Evolutionary conservation across 2,888 invertebrate species (phyloP), one percentile per base, ranked within the genome.

Genomic region (Pocota personata): DNA sequence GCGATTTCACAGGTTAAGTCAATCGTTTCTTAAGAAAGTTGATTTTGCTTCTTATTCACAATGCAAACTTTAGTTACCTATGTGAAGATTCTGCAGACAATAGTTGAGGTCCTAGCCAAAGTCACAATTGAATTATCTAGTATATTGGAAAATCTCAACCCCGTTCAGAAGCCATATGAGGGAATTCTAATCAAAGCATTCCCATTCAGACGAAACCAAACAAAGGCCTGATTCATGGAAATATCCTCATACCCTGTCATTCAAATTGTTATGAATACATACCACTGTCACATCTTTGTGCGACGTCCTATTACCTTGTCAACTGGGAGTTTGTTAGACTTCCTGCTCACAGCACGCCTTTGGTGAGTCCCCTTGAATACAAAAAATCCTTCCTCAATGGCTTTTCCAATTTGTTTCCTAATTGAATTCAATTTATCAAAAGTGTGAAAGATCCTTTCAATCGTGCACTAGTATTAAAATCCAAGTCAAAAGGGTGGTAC

Each of bases 341-440:
- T 75, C 62, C n/a, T 27, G 3, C 40, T 30, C 5, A 10, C 14
- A 2, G 2, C 24, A 21, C 27, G 3, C 43, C 5, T 27, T 14
- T 19, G 35, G 8, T 58, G 64, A 50, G 24, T 24, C 24, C 24
- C 4, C 4, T 24, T 60, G 58, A 60, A 77, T 62, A 48, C 37
- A 69, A 64, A 62, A 62, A 64, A 37, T 48, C 21, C 37, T 16
- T 50, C 52, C 32, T 62, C 80, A 76, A 82, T 62, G 30, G 80
- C 58, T 75, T 71, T 57, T 80, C 75, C 80, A 80, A 80, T 80
- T 80, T 80, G 75, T 84, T 57, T 52, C 75, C 69, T 80, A 80
- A 79, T 84, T 80, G 75, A 75, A 66, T 75, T 69, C 84, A 84
- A 84, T 84, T 84, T 69, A 84, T 84, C 73, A 80, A 84, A 75